phyloP scores from a whole-genome alignment of 1,140 invertebrate genomes.

The Drosophila pandora region DNA sequence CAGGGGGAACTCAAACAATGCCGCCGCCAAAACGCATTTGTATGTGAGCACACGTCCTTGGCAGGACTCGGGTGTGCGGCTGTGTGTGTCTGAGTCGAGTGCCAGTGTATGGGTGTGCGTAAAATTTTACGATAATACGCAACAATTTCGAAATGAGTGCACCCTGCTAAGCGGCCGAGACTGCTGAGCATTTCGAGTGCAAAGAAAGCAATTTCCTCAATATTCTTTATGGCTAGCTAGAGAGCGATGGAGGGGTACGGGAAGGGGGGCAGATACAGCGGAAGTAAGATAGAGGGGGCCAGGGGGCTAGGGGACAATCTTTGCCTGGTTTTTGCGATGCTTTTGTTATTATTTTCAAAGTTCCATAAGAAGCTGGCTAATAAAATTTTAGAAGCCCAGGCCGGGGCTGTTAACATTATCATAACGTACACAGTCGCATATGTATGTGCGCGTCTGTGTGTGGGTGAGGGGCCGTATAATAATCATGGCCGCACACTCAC shows the following conservation, averaged over 20 bases:
- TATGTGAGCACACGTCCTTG: constrained; percentile 60
- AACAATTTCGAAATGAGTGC: constrained; percentile 78
- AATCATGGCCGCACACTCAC: constrained; percentile 56
- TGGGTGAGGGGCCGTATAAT: constrained; percentile 59
- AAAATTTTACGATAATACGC: constrained; percentile 78
- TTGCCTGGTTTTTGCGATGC: constrained; percentile 48
- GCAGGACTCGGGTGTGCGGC: neutral
- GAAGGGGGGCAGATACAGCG: neutral
- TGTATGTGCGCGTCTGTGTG: constrained; percentile 44
- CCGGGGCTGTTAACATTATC: constrained; percentile 74
- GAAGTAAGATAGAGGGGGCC: neutral
- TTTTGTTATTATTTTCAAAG: constrained; percentile 79
- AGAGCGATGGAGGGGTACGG: neutral
- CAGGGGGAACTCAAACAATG: constrained; percentile 32
- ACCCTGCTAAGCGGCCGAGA: constrained; percentile 49
- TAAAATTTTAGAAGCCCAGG: constrained; percentile 76
- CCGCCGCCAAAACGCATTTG: constrained; percentile 43
- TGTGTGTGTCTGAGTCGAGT: neutral
- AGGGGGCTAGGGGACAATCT: constrained; percentile 14
- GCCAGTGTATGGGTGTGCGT: constrained; percentile 54
- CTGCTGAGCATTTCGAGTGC: constrained; percentile 64
- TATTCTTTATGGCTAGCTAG: constrained; percentile 67
- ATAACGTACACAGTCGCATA: constrained; percentile 58
- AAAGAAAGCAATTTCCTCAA: constrained; percentile 79
- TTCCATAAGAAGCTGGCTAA: constrained; percentile 71